phyloP scores from a whole-genome alignment of 2,113 vertebrate species.

The Scomber japonicus region DNA sequence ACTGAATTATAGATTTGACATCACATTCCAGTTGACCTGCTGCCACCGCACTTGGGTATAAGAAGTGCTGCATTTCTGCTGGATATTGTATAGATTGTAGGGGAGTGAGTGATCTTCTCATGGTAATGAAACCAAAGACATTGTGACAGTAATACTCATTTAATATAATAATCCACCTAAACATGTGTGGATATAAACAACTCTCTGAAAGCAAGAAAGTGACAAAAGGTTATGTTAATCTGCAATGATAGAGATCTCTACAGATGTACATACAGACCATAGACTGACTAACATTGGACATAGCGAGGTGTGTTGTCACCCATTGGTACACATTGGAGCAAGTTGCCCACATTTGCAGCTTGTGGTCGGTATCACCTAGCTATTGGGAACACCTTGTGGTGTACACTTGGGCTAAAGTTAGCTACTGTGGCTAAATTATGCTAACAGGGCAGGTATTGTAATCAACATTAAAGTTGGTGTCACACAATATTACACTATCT shows the following conservation, averaged over 20 bases:
- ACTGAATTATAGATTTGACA: constrained; percentile 67
- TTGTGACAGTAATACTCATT: constrained; percentile 51
- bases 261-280: not conserved
- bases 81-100: constrained; percentile 30
- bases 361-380: too few species aligned
- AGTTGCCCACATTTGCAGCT: too few species aligned
- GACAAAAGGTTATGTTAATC: constrained; percentile 31
- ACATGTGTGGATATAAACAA: constrained; percentile 5
- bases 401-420: too few species aligned
- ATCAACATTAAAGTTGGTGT: too few species aligned
- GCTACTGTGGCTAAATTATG: too few species aligned
- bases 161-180: constrained; percentile 44
- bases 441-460: too few species aligned
- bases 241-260: constrained; percentile 1
- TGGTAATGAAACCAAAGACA: constrained; percentile 28
- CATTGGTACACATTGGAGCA: too few species aligned
- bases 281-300: too few species aligned
- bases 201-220: constrained; percentile 17
- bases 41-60: constrained; percentile 16
- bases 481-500: too few species aligned
- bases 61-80: constrained; percentile 32
- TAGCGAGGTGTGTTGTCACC: too few species aligned
- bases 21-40: constrained; percentile 61
- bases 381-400: too few species aligned
- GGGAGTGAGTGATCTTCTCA: constrained; percentile 32